A percentile compares a stretch with the other conserved stretches of the same genome.
Conservation (phyloP, 2,797 vertebrate genomes). For the Sandelia bainsii region DNA sequence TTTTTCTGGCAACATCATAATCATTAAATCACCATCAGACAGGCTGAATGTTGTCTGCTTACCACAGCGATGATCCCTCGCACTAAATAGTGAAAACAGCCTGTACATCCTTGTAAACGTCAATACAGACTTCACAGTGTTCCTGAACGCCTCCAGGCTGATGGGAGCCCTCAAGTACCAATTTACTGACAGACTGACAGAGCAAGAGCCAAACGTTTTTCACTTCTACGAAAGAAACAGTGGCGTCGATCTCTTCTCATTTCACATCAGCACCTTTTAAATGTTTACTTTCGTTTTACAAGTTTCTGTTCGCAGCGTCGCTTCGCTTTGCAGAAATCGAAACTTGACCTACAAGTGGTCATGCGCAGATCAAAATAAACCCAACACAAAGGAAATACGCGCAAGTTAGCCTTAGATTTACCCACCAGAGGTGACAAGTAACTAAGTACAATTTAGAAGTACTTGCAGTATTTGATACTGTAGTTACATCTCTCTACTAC, state of each 20-base stretch:
- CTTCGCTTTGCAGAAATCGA: slow-evolving; percentile 38
- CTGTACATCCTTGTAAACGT: fast-evolving
- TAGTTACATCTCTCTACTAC: too few species aligned
- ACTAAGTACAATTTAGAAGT: too few species aligned
- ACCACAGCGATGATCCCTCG: fast-evolving
- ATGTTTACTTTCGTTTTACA: slow-evolving; percentile 36
- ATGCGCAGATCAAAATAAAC: not conserved
- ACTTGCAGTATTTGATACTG: too few species aligned
- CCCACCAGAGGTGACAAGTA: too few species aligned
- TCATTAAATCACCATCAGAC: too few species aligned
- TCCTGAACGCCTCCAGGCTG: not conserved
- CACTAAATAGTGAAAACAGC: fast-evolving
- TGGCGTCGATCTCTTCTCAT: fast-evolving
- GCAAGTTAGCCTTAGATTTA: too few species aligned
- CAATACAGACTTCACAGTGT: not conserved
- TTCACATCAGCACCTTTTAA: not conserved
- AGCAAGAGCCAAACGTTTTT: not conserved
- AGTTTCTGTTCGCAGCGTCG: not conserved
- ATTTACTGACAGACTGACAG: not conserved
- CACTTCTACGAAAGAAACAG: too few species aligned
- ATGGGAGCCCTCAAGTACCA: too few species aligned
- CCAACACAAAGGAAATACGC: too few species aligned
- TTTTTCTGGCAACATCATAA: too few species aligned
- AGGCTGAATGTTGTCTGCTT: not conserved
- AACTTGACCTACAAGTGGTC: slow-evolving; percentile 30